These are phyloP conservation scores for Panthera uncia DNA, from an alignment of 2,113 vertebrate genomes.

Conservation along the genomic window DNA sequence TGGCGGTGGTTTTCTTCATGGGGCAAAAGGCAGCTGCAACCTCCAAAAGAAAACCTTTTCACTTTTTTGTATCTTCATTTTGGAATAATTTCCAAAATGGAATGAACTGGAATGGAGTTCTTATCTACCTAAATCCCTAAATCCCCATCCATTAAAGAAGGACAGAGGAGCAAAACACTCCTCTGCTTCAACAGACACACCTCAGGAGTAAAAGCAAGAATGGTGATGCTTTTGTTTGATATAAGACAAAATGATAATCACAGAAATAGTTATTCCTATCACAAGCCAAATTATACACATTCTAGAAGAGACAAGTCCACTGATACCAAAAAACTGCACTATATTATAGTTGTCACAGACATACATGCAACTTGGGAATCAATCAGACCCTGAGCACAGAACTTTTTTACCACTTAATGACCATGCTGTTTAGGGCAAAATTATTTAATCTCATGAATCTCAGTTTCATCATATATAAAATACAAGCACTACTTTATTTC, in stretches of 20 bases:
- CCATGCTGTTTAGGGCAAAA: not conserved
- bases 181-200: not conserved
- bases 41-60: not conserved
- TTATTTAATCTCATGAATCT: not conserved
- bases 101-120: not conserved
- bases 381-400: not conserved
- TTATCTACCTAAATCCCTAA: not conserved
- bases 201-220: not conserved
- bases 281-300: conserved; percentile 16
- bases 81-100: not conserved
- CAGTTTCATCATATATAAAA: conserved; percentile 11
- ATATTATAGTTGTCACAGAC: not conserved
- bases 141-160: not conserved
- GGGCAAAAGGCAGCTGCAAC: not conserved
- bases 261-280: not conserved
- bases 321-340: not conserved
- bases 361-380: not conserved
- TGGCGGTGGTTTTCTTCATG: not conserved
- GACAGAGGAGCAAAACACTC: not conserved
- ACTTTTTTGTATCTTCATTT: not conserved
- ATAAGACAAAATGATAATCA: conserved; percentile 7
- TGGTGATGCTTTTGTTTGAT: not conserved
- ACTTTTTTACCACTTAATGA: not conserved
- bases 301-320: not conserved
- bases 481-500: not conserved